Evolutionary conservation across 1,140 invertebrate genomes (phyloP), one percentile per base, ranked within the genome.

Genomic region (Sitophilus oryzae): DNA sequence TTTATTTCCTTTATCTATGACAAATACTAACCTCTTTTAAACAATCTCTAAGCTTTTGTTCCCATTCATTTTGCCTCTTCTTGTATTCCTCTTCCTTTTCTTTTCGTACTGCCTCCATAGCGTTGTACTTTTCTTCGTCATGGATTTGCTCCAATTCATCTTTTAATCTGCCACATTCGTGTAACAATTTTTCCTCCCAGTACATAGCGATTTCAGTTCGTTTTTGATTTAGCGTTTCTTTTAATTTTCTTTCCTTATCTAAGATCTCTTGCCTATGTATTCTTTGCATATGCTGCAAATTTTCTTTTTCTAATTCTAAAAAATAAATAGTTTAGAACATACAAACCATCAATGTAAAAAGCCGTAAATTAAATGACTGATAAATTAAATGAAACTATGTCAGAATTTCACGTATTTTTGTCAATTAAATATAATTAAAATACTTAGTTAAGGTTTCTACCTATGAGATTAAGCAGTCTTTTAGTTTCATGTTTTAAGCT

Each of bases 1-100:
- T n/a, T n/a, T n/a, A n/a, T n/a, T n/a, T n/a, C n/a, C n/a, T n/a
- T n/a, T n/a, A n/a, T n/a, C n/a, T n/a, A n/a, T n/a, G n/a, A n/a
- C n/a, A n/a, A n/a, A n/a, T n/a, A n/a, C n/a, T n/a, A n/a, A 80
- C 80, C 68, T 82, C 76, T 52, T 76, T 74, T 37, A 76, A 62
- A 47, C 76, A 71, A 49, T 81, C 74, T 51, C 75, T 70, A 52
- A 77, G 68, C 57, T 78, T 77, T 20, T 69, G 66, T 30, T 81
- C 78, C 71, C 79, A 80, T 20, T 71, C 71, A 56, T 74, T 72
- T 56, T 77, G 79, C 9, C 76, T 65, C 21, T 70, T 68, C 10
- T 71, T 59, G 37, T 78, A 69, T 62, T 79, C 76, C 47, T 75
- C 71, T 23, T 78, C 71, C 49, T 77, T 73, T 59, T 76, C 67